phyloP scores from a whole-genome alignment of 2,113 vertebrate species.

The Brienomyrus longianalis region DNA sequence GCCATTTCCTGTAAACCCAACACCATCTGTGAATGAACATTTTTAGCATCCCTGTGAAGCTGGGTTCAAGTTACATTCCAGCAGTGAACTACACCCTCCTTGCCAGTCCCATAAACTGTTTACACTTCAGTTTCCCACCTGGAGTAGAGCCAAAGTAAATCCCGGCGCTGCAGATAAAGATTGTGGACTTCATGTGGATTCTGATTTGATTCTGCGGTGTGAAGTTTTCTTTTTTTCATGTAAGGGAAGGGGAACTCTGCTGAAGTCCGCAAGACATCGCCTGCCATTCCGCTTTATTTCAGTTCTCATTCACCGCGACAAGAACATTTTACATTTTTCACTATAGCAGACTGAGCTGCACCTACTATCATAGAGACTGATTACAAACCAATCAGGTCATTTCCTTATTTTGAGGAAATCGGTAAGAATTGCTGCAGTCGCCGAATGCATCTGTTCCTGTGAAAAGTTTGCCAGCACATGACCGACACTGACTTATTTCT shows the following conservation, averaged over 20 bases:
- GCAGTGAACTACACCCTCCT: conserved; percentile 41
- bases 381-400: neutral
- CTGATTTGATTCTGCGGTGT: conserved; percentile 32
- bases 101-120: conserved; percentile 56
- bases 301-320: neutral
- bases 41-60: conserved; percentile 45
- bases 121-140: conserved; percentile 54
- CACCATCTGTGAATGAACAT: conserved; percentile 41
- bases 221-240: neutral
- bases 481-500: neutral
- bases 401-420: neutral
- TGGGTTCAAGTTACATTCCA: conserved; percentile 51
- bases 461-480: neutral
- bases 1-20: conserved; percentile 42
- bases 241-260: neutral
- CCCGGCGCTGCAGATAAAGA: conserved; percentile 39
- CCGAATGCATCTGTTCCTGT: neutral
- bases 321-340: neutral
- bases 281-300: neutral
- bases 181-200: conserved; percentile 40
- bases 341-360: neutral
- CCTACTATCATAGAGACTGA: neutral
- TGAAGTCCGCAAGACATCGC: neutral
- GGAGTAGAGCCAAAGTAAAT: conserved; percentile 50
- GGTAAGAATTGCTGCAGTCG: neutral